These are phyloP conservation scores for Polypedilum pembai DNA, from an alignment of 1,140 invertebrate genomes.

Conservation along the genomic window DNA sequence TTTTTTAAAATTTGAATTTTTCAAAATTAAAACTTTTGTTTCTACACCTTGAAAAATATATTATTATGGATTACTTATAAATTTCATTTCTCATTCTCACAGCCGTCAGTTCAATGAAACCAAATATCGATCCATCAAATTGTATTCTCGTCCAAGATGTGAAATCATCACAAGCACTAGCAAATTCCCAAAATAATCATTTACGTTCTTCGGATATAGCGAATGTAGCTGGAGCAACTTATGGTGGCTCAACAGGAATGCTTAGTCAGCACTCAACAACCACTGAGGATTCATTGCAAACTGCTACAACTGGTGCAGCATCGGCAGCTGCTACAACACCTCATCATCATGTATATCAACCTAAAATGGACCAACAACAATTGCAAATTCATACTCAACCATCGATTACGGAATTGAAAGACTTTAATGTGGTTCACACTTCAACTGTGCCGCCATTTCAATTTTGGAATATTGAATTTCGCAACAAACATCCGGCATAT, in stretches of 20 bases:
- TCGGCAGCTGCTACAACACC: conserved; percentile 30
- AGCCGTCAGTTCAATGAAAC: conserved; percentile 80
- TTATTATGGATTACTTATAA: too few relatives aligned
- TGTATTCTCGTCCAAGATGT: conserved; percentile 84
- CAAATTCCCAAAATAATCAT: conserved; percentile 26
- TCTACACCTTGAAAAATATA: too few relatives aligned
- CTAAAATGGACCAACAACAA: conserved; percentile 46
- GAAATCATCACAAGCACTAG: conserved; percentile 49
- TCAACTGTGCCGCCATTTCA: conserved; percentile 77
- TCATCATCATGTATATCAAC: conserved; percentile 54
- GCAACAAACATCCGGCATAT: conserved; percentile 79
- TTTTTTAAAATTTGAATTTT: too few relatives aligned
- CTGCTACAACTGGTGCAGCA: conserved; percentile 37
- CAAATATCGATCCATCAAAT: conserved; percentile 72
- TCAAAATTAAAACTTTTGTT: too few relatives aligned
- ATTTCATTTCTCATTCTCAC: conserved; percentile 41
- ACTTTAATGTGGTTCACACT: conserved; percentile 71
- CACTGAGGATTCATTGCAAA: conserved; percentile 56
- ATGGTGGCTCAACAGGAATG: conserved; percentile 36
- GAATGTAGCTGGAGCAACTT: conserved; percentile 46
- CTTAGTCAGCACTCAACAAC: conserved; percentile 31
- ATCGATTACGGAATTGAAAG: conserved; percentile 69
- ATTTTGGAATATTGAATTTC: conserved; percentile 86
- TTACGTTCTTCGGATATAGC: not conserved
- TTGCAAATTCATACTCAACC: conserved; percentile 57